Base-by-base conservation (phyloP, 2,797 vertebrate species). In the Notamacropus eugenii region DNA sequence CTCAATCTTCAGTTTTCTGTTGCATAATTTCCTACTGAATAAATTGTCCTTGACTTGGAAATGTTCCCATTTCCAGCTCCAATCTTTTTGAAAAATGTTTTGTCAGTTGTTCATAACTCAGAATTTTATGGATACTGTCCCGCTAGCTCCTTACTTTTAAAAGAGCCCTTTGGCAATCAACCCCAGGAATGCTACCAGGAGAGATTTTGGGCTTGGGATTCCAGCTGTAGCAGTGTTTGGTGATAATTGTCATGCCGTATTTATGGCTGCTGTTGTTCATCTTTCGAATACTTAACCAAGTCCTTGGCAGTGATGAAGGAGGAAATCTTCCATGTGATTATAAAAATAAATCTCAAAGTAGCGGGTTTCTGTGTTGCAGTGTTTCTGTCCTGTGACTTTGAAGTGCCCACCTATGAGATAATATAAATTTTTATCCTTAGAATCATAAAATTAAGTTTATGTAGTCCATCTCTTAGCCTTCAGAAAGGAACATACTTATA, bases 261-360 rank as follows among this genome's bases (percentile, higher is more conserved):
- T 95, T 92, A 87, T 50, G 40, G 22, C n/a, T 50, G 29, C 91
- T 82, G 74, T 54, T 54, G 91, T 74, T 95, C 50, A 6, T 46
- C 12, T 92, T 55, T 95, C 24, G 55, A 58, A 87, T 4, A 55
- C 82, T 50, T 92, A 31, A 40, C 24, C 31, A 87, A 92, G 93
- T 24, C 40, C 52, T 82, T 92, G 54, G 52, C 6, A 40, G 24
- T 55, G 56, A 92, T 40, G 27, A 46, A 90, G 54, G 74, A 29
- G 54, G 55, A 46, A 59, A 54, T 55, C 50, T 95, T 46, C 56
- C 13, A 5, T 34, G 4, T 13, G 14, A 12, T 90, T 31, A 59
- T 90, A 46, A 95, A 95, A 92, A 59, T 92, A 92, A 95, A 59
- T 92, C 90, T 57, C 57, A 90, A 90, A 92, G 29, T 40, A 91